Conservation (phyloP, 2,113 vertebrate genomes). For the pig (Sus scrofa) region DNA sequence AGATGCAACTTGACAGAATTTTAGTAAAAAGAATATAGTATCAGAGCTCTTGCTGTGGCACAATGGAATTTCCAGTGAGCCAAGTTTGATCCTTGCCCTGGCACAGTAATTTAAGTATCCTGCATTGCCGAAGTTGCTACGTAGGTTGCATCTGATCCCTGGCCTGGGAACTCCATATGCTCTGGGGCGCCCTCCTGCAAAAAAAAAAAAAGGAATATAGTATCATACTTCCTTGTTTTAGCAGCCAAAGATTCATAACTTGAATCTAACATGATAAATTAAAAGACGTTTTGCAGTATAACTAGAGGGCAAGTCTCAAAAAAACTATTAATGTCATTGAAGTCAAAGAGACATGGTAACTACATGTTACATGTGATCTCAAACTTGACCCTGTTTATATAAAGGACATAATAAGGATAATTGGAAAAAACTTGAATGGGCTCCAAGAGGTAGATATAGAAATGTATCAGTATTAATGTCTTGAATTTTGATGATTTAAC, state of each 20-base stretch:
- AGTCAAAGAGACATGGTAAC: not conserved
- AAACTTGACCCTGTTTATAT: not conserved
- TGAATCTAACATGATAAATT: not conserved
- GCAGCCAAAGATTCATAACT: not conserved
- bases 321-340: not conserved
- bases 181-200: no score
- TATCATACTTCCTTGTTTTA: not conserved
- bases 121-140: no score
- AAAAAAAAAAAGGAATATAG: not conserved
- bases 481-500: not conserved
- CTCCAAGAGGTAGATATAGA: not conserved
- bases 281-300: slow-evolving; percentile 4
- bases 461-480: not conserved
- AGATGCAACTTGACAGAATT: not conserved
- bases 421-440: not conserved
- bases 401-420: not conserved
- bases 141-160: no score
- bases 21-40: no score
- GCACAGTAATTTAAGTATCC: no score
- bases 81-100: no score
- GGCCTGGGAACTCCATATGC: no score
- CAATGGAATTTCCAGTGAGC: no score
- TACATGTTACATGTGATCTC: not conserved
- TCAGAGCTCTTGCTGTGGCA: no score
- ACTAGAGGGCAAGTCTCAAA: not conserved